Evolutionary conservation across 2,797 vertebrate genomes (phyloP).

Genomic region (Iguana delicatissima): DNA sequence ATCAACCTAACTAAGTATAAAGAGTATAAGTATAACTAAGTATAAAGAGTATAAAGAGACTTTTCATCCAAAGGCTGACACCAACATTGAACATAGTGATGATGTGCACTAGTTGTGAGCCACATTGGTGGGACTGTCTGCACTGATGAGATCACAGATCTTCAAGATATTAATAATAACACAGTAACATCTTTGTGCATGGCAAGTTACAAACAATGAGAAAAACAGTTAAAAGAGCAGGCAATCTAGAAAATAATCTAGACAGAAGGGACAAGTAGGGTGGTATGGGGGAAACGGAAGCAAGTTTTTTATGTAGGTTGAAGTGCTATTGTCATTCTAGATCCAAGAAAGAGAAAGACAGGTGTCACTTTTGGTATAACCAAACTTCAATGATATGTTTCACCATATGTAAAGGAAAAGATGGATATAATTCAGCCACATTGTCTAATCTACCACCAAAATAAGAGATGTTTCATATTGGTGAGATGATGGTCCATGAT

Average conservation of each 20-base stretch:
- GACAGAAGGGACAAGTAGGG: no score
- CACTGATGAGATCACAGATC: no score
- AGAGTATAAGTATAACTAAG: no score
- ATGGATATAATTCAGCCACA: neutral
- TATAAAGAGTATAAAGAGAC: no score
- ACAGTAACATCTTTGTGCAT: no score
- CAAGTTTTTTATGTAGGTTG: neutral
- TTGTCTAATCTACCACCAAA: neutral
- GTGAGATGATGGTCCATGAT: neutral
- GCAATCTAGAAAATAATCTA: neutral
- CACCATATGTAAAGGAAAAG: neutral
- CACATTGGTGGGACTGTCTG: no score
- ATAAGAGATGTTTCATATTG: neutral
- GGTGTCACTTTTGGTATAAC: neutral
- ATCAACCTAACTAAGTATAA: no score
- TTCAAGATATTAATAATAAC: no score
- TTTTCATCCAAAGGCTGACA: no score
- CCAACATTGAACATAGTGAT: no score
- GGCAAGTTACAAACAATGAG: neutral
- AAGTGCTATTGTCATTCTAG: conserved; percentile 22
- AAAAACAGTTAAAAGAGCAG: neutral
- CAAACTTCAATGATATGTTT: neutral
- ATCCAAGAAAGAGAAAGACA: neutral
- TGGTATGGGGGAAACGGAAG: neutral
- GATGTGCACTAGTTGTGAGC: no score